A percentile compares a stretch with the other conserved stretches of the same genome.
phyloP scores from a whole-genome alignment of 30 jellyfish, hydroid and myxozoan genomes.

The Nemopilema nomurai region DNA sequence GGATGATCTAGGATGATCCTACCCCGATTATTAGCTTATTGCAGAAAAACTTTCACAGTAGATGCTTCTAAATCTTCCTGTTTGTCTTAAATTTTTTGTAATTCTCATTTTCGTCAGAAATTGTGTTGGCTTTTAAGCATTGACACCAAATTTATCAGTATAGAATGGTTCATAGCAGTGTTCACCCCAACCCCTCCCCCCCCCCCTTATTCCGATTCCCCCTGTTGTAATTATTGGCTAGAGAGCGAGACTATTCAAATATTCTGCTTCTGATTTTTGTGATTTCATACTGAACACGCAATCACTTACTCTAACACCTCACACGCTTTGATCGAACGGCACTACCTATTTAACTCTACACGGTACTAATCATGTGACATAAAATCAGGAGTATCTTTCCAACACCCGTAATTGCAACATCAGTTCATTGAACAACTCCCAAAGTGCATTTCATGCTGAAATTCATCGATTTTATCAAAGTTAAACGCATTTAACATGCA shows the following conservation, averaged over 20 bases:
- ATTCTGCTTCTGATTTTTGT: background rate
- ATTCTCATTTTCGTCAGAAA: background rate
- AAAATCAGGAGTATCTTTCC: background rate
- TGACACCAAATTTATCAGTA: background rate
- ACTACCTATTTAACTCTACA: background rate
- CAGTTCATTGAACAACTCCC: background rate
- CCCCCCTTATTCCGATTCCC: background rate
- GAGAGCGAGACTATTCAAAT: background rate
- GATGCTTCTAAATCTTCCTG: background rate
- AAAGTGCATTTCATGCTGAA: background rate
- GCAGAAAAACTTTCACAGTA: background rate
- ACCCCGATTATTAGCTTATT: background rate
- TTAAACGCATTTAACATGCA: background rate
- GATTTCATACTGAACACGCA: background rate
- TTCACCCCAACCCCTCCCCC: background rate
- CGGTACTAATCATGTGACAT: background rate
- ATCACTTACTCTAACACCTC: background rate
- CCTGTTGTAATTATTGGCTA: background rate
- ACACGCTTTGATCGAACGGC: background rate
- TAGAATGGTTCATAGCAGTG: background rate
- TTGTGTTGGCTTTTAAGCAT: background rate
- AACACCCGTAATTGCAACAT: background rate
- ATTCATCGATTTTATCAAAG: background rate
- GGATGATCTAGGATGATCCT: background rate
- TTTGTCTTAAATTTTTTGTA: background rate